Percentiles rank a stretch among this genome's conserved stretches.
These are phyloP conservation scores for Magallana nippona DNA, from an alignment of 2,888 invertebrate species.

Conservation along the genomic window DNA sequence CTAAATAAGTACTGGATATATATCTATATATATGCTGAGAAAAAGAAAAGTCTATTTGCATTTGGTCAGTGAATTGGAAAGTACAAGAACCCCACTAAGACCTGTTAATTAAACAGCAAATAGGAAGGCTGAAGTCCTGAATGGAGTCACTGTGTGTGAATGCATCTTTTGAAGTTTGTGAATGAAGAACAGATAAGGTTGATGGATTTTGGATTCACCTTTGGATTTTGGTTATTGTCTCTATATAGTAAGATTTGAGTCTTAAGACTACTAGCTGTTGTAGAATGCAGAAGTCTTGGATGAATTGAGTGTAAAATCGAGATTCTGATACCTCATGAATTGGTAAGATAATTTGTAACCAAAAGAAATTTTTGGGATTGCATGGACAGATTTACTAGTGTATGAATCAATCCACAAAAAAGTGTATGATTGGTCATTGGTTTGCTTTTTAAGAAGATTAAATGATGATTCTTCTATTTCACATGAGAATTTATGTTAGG, in stretches of 20 bases:
- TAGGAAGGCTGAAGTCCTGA: neutral
- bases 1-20: no score
- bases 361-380: no score
- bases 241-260: neutral
- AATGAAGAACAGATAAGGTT: neutral
- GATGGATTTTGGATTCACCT: neutral
- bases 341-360: no score
- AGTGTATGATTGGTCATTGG: no score
- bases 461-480: neutral
- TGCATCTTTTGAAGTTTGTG: constrained; percentile 4
- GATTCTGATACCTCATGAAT: no score
- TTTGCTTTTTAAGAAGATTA: neutral
- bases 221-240: neutral
- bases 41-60: neutral
- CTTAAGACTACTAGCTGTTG: neutral
- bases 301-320: no score
- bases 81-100: neutral
- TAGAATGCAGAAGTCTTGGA: no score
- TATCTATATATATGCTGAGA: no score
- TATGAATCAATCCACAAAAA: no score
- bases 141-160: neutral
- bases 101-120: neutral
- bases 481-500: constrained; percentile 13
- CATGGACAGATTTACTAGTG: no score
- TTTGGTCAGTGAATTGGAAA: neutral